phyloP scores from a whole-genome alignment of 1,140 invertebrate genomes.

The Lepidurus packardi region DNA sequence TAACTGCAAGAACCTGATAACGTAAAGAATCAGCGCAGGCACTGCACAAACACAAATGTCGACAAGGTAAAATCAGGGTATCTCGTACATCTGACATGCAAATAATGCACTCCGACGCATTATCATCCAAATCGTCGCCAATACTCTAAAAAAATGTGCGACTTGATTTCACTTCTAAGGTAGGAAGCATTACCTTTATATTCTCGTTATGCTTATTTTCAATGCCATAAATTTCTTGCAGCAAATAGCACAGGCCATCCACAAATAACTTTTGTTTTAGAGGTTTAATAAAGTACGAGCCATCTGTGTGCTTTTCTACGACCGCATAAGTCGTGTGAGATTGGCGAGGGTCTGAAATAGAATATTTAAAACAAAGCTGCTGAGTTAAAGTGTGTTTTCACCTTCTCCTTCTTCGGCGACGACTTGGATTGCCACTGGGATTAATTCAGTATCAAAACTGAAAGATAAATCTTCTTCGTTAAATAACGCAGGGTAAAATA shows the following conservation, averaged over 20 bases:
- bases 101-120: constrained; percentile 96
- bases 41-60: constrained; percentile 96
- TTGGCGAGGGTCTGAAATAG: constrained; percentile 67
- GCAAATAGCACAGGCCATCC: constrained; percentile 90
- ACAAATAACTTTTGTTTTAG: constrained; percentile 97
- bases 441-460: constrained; percentile 71
- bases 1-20: constrained; percentile 56
- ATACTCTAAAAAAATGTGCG: constrained; percentile 23
- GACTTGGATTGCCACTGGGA: constrained; percentile 88
- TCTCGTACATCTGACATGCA: constrained; percentile 97
- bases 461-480: constrained; percentile 81
- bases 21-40: constrained; percentile 92
- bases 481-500: constrained; percentile 80
- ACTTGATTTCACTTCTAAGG: not conserved
- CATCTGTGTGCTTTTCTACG: constrained; percentile 86
- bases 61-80: constrained; percentile 94
- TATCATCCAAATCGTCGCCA: constrained; percentile 91
- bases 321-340: constrained; percentile 91
- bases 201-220: constrained; percentile 90
- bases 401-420: constrained; percentile 85
- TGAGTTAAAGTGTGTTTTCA: constrained; percentile 39
- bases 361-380: constrained; percentile 18
- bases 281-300: constrained; percentile 84
- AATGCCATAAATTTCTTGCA: constrained; percentile 99
- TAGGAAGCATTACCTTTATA: constrained; percentile 52